These are phyloP conservation scores for Champsocephalus gunnari DNA, from an alignment of 2,797 vertebrate genomes.

Conservation along the genomic window DNA sequence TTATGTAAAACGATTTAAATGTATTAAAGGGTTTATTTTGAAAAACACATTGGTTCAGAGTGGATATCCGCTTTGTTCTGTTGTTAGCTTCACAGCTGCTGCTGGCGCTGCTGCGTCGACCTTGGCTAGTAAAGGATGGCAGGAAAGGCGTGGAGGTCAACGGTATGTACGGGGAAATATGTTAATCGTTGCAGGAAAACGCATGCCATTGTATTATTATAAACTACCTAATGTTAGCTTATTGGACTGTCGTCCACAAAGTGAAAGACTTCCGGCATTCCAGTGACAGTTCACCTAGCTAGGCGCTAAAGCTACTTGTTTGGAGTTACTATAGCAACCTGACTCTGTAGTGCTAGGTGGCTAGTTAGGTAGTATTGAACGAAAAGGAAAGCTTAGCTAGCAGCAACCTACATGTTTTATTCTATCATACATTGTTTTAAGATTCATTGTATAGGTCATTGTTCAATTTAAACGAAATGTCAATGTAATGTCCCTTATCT, in stretches of 20 bases:
- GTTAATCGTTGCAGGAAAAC: not conserved
- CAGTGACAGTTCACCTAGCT: conserved; percentile 19
- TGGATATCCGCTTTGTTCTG: conserved; percentile 23
- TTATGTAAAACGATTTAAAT: not conserved
- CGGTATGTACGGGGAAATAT: conserved; percentile 74
- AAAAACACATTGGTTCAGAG: not conserved
- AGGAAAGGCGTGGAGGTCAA: conserved; percentile 84
- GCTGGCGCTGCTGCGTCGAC: conserved; percentile 25
- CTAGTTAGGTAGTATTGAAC: not conserved
- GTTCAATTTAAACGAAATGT: conserved; percentile 34
- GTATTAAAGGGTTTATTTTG: conserved; percentile 30
- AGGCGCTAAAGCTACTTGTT: conserved; percentile 13
- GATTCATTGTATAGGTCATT: not conserved
- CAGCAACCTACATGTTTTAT: not conserved
- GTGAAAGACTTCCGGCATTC: not conserved
- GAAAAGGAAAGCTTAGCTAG: not conserved
- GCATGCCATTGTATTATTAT: not conserved
- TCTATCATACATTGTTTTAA: not conserved
- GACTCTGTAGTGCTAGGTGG: conserved; percentile 4
- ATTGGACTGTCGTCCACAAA: not conserved
- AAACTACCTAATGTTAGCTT: accelerated
- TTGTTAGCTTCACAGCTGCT: not conserved
- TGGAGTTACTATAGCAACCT: conserved; percentile 75
- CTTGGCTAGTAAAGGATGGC: conserved; percentile 79
- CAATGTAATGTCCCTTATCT: conserved; percentile 63